Conservation (phyloP, 2,797 vertebrate species). For the Petrocephalus schoutedeni region DNA sequence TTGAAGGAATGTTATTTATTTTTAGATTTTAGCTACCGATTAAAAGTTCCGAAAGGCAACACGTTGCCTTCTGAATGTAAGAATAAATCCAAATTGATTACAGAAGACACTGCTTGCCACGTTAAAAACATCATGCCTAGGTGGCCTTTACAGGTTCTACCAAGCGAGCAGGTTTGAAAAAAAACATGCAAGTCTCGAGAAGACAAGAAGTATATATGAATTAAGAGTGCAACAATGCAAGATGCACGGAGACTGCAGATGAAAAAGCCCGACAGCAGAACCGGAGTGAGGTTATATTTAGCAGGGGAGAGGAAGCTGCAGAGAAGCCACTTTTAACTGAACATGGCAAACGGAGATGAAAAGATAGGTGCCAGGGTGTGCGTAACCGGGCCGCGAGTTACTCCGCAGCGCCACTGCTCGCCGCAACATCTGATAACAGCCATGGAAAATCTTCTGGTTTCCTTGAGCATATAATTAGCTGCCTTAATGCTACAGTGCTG, state of each 20-base stretch:
- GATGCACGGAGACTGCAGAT: constrained; percentile 38
- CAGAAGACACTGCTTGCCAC: not conserved
- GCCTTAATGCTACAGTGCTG: constrained; percentile 71
- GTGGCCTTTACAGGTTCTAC: not conserved
- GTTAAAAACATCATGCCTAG: not conserved
- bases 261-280: constrained; percentile 44
- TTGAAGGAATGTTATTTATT: not conserved
- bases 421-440: constrained; percentile 88
- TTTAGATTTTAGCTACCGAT: not conserved
- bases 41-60: not conserved
- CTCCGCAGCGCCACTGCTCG: constrained; percentile 66
- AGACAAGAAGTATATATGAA: constrained; percentile 8
- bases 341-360: constrained; percentile 74
- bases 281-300: constrained; percentile 69
- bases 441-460: constrained; percentile 83
- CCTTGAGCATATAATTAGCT: constrained; percentile 85
- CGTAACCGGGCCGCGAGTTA: constrained; percentile 60
- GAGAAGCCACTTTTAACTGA: constrained; percentile 72
- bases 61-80: not conserved
- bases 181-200: not conserved
- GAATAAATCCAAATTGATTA: not conserved
- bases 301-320: constrained; percentile 68
- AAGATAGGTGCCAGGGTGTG: constrained; percentile 70
- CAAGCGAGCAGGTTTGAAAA: not conserved
- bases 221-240: constrained; percentile 32